These are phyloP conservation scores for Hoplostethus atlanticus DNA, from an alignment of 2,797 vertebrate genomes.

Conservation along the genomic window DNA sequence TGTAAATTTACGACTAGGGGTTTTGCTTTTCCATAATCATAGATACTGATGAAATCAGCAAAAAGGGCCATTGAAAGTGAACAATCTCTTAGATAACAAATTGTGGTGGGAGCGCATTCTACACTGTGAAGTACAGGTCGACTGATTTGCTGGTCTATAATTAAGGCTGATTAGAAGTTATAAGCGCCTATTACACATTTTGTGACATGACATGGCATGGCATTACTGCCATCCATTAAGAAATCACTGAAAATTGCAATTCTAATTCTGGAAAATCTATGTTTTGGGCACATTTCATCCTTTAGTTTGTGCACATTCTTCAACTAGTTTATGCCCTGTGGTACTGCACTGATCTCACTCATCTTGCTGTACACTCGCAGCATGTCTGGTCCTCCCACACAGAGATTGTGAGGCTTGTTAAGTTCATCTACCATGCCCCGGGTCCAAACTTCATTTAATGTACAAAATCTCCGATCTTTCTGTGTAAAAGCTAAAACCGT, in stretches of 20 bases:
- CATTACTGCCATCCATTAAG: neutral
- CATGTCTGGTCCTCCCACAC: constrained; percentile 33
- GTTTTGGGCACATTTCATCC: constrained; percentile 16
- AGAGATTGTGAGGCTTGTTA: constrained; percentile 26
- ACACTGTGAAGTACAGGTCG: no score
- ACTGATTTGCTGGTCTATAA: no score
- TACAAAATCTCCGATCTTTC: constrained; percentile 29
- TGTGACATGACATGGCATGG: neutral
- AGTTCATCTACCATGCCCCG: constrained; percentile 25
- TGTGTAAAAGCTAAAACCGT: constrained; percentile 13
- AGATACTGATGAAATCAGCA: no score
- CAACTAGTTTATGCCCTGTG: neutral
- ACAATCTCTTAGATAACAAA: no score
- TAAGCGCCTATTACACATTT: no score
- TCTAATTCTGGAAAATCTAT: constrained; percentile 13
- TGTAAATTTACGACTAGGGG: no score
- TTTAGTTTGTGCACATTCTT: constrained; percentile 34
- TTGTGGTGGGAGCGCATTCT: no score
- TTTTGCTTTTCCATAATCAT: no score
- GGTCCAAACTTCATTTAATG: constrained; percentile 30
- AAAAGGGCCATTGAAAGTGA: no score
- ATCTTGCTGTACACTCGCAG: constrained; percentile 26
- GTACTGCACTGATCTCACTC: constrained; percentile 36
- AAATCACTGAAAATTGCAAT: neutral
- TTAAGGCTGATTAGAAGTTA: no score